phyloP scores from a whole-genome alignment of 2,797 vertebrate genomes.

The Anas capensis region DNA sequence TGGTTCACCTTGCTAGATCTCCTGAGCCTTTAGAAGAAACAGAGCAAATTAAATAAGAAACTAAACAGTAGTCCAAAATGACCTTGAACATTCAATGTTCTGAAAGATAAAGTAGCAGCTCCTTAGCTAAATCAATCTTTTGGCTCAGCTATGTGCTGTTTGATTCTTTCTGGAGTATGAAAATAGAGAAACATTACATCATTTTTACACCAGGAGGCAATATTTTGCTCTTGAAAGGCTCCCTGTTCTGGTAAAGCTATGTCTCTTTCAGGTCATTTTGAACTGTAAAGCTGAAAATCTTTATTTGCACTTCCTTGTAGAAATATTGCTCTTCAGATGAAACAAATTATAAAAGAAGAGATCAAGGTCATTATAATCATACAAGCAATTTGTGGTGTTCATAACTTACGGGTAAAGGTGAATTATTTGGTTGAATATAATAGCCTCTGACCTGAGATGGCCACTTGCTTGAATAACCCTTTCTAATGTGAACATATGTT shows the following conservation, averaged over 20 bases:
- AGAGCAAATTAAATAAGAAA: neutral
- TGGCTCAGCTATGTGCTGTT: neutral
- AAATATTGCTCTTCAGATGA: neutral
- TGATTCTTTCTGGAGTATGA: neutral
- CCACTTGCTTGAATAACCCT: neutral
- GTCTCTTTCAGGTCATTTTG: neutral
- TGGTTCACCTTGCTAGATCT: neutral
- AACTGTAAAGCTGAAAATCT: neutral
- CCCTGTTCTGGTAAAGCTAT: neutral
- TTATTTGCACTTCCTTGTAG: neutral
- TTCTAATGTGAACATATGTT: neutral
- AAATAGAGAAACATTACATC: neutral
- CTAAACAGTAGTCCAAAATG: neutral
- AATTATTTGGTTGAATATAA: neutral
- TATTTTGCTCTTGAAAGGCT: neutral
- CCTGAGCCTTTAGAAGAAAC: neutral
- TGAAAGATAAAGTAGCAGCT: neutral
- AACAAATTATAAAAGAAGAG: neutral
- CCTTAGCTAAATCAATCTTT: neutral
- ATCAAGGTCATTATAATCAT: neutral
- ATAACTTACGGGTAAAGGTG: neutral
- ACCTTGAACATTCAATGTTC: neutral
- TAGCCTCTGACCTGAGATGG: neutral
- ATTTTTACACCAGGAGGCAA: neutral
- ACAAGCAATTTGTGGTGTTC: neutral